Percentiles rank a stretch among this genome's conserved stretches.
Evolutionary conservation across 2,797 vertebrate species (phyloP).

Genomic region (Natrix natrix): DNA sequence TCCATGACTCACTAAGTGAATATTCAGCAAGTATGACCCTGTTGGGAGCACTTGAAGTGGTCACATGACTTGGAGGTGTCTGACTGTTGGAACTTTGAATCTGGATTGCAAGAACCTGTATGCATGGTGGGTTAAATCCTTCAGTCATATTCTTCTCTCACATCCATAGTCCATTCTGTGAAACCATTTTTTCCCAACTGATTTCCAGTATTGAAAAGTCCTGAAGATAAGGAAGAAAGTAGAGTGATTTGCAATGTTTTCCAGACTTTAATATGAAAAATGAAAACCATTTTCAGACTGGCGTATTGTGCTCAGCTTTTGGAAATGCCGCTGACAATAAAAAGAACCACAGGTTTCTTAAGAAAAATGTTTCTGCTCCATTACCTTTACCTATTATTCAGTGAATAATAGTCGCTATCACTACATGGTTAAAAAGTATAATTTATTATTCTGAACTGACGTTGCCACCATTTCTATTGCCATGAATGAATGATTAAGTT

Average conservation of each 20-base stretch:
- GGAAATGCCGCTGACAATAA: background rate
- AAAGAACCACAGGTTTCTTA: background rate
- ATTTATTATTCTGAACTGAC: background rate
- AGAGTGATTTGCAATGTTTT: background rate
- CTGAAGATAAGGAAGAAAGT: background rate
- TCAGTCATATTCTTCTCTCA: background rate
- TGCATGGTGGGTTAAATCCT: background rate
- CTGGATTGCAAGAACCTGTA: background rate
- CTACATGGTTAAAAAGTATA: background rate
- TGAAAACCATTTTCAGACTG: background rate
- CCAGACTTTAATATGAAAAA: background rate
- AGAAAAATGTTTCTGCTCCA: background rate
- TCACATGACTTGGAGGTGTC: background rate
- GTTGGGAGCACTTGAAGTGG: too few relatives aligned
- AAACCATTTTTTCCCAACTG: background rate
- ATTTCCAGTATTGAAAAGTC: background rate
- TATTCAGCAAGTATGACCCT: background rate
- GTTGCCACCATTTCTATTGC: background rate
- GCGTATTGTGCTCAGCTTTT: background rate
- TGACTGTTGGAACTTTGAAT: background rate
- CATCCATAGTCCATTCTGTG: background rate
- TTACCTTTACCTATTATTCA: background rate
- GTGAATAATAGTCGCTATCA: background rate
- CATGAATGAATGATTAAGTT: background rate
- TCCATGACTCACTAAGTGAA: background rate